Base-by-base conservation (phyloP, 2,888 invertebrate genomes). In the Cephus pygmeus region DNA sequence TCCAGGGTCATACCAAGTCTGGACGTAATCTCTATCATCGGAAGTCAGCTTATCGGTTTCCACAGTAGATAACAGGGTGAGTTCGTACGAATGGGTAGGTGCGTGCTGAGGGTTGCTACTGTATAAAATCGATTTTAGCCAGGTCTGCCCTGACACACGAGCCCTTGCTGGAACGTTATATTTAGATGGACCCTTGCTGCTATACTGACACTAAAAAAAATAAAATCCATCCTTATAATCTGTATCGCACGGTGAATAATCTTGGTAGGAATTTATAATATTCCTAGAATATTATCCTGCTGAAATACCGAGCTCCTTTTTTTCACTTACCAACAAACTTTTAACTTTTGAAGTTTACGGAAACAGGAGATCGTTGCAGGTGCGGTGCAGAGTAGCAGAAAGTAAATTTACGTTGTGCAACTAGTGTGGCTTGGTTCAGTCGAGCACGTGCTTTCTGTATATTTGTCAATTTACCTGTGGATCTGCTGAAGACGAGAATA, bases 111-210 rank as follows among this genome's bases (percentile, higher is more conserved):
- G 71, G 71, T 34, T 71, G 71, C 71, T 34, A 31, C 71, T 71
- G 40, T 12, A 71, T 34, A 73, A 76, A 79, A 81, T 81, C 81
- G 79, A 81, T 81, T 79, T 77, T 81, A 56, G 74, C 77, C 81
- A 79, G 81, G 79, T 73, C 76, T 69, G 75, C n/a, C 73, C 69
- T 35, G 69, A 75, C 77, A 74, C 68, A 69, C 77, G 81, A 81
- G 79, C 77, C 78, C 81, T 81, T 79, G 79, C 80, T 71, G n/a
- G 36, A 73, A 73, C 77, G 78, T 79, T 81, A 81, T 81, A 81
- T 80, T 80, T 81, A 81, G 80, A 80, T 81, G 75, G 80, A 77
- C 78, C 80, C 75, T 78, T 80, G 77, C 79, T 31, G 56, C 23
- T 56, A 23, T 40, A 40, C 15, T 40, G 4, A 40, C 23, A 15